A percentile compares a stretch with the other conserved stretches of the same genome.
Conservation (phyloP, 2,113 vertebrate genomes). For the Arothron firmamentum region DNA sequence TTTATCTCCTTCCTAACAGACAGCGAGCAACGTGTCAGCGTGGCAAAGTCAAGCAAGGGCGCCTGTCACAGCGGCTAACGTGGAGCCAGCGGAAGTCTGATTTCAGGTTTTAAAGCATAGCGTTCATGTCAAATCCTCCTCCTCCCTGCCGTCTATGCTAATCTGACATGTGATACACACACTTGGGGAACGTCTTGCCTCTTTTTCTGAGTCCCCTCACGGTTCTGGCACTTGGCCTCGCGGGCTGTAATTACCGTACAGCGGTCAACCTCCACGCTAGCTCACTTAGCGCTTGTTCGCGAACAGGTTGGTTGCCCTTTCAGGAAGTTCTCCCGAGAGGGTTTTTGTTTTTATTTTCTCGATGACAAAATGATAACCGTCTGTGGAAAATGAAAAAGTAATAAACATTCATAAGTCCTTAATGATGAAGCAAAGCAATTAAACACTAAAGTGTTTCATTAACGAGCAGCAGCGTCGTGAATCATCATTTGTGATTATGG, state of each 20-base stretch:
- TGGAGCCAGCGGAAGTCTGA: slow-evolving; percentile 27
- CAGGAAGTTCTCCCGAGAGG: too few relatives aligned
- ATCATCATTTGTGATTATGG: too few relatives aligned
- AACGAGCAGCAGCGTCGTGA: too few relatives aligned
- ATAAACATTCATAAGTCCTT: not conserved
- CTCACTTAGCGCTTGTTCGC: slow-evolving; percentile 17
- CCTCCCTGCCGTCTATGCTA: slow-evolving; percentile 41
- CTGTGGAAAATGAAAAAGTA: slow-evolving; percentile 4
- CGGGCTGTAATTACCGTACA: slow-evolving; percentile 45
- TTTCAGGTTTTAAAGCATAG: slow-evolving; percentile 58
- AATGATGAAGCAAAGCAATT: not conserved
- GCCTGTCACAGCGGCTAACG: slow-evolving; percentile 37
- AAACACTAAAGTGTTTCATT: not conserved
- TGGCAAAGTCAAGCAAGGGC: slow-evolving; percentile 63
- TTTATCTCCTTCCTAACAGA: slow-evolving; percentile 60
- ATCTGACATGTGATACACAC: slow-evolving; percentile 56
- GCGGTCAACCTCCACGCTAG: slow-evolving; percentile 19
- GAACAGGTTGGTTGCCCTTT: too few relatives aligned
- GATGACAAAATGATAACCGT: too few relatives aligned
- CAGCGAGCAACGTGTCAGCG: slow-evolving; percentile 34
- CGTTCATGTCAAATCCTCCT: slow-evolving; percentile 49
- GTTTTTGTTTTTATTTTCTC: too few relatives aligned
- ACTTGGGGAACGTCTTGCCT: not conserved
- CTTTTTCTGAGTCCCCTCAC: slow-evolving; percentile 17
- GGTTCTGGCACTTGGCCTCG: slow-evolving; percentile 10